phyloP scores from a whole-genome alignment of 2,113 vertebrate species.

The Ciconia stormi region DNA sequence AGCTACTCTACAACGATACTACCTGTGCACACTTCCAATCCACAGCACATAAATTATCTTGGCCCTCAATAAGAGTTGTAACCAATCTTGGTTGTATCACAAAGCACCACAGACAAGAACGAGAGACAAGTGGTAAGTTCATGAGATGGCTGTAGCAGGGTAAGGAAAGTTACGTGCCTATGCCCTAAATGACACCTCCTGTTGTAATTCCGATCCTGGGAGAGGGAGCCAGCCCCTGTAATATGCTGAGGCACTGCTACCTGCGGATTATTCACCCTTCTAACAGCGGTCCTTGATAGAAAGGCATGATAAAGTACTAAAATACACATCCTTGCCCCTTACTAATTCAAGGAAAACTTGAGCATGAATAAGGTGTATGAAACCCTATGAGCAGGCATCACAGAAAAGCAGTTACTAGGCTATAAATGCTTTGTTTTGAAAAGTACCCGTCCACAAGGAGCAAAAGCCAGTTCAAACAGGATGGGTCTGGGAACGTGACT shows the following conservation, averaged over 20 bases:
- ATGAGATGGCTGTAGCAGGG: background rate
- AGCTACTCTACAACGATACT: background rate
- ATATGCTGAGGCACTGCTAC: background rate
- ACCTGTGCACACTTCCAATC: background rate
- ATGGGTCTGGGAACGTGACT: background rate
- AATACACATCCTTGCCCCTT: background rate
- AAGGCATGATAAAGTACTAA: background rate
- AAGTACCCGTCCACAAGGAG: background rate
- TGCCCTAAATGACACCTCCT: background rate
- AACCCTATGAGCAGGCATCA: background rate
- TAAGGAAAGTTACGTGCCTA: background rate
- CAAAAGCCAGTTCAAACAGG: background rate
- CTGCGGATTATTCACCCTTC: background rate
- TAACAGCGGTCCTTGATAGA: accelerated
- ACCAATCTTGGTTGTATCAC: background rate
- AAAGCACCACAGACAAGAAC: background rate
- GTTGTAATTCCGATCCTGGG: background rate
- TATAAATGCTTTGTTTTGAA: background rate
- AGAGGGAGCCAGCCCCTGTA: background rate
- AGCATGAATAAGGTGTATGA: background rate
- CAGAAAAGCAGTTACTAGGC: background rate
- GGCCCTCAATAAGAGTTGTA: background rate
- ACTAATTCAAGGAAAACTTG: background rate
- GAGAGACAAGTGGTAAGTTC: background rate
- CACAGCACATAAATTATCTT: background rate